A percentile compares a stretch with the other conserved stretches of the same genome.
These are phyloP conservation scores for Epinephelus cyanopodus DNA, from an alignment of 2,113 vertebrate genomes.

Conservation along the genomic window DNA sequence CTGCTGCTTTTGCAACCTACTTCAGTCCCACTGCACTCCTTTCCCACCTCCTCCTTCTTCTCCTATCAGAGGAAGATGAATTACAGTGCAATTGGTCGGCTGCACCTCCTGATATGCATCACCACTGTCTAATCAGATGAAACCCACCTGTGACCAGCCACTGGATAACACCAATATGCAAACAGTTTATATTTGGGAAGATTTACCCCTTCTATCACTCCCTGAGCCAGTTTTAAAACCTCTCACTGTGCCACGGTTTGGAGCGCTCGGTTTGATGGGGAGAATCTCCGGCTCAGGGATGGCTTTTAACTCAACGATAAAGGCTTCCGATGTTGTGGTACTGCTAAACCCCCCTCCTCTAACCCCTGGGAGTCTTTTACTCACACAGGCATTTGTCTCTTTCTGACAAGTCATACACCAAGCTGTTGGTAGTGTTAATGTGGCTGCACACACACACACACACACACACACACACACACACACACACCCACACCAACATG, in stretches of 20 bases:
- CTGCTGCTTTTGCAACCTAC: conserved; percentile 32
- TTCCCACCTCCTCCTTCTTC: conserved; percentile 32
- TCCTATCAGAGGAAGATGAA: conserved; percentile 76
- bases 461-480: conserved; percentile 35
- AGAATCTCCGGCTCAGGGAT: conserved; percentile 61
- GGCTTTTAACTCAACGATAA: conserved; percentile 72
- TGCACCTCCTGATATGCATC: conserved; percentile 75
- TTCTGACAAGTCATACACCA: conserved; percentile 78
- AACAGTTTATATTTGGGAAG: conserved; percentile 68
- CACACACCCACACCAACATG: conserved; percentile 35
- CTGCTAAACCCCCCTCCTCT: conserved; percentile 45
- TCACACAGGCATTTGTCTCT: conserved; percentile 82
- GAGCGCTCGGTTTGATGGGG: conserved; percentile 60
- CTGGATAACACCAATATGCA: conserved; percentile 70
- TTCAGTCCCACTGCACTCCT: conserved; percentile 38
- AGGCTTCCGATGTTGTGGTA: conserved; percentile 73
- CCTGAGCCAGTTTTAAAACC: conserved; percentile 57
- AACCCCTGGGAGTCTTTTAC: conserved; percentile 81
- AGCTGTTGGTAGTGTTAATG: conserved; percentile 74
- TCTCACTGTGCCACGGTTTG: conserved; percentile 52
- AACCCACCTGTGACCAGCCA: conserved; percentile 78
- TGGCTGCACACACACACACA: conserved; percentile 45
- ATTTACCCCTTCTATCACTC: conserved; percentile 54
- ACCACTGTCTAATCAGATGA: conserved; percentile 77
- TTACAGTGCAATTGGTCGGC: conserved; percentile 68